Base-by-base conservation (phyloP, 2,888 invertebrate species). In the Temnothorax unifasciatus region DNA sequence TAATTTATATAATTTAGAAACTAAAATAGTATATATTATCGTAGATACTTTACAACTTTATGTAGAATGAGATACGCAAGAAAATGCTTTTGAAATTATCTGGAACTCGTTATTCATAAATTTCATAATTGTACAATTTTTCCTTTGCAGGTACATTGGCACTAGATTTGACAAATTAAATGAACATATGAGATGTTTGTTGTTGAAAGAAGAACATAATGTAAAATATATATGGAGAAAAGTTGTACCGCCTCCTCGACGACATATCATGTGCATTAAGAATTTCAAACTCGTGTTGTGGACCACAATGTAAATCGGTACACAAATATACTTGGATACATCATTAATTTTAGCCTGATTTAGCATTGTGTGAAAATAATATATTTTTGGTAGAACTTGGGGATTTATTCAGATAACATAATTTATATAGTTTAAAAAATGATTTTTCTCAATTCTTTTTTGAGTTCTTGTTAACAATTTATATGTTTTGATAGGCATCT, bases 131-230 rank as follows among this genome's bases (percentile, higher is more conserved):
- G 3, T 15, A 18, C 21, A 66, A 15, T 5, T 71, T 41, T 59
- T 54, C 0, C 5, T 25, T 61, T 73, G 2, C 18, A 54, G 73
- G 73, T 59, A 59, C 3, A 57, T 74, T 41, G 59, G 44, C 18
- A 74, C 9, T 6, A 74, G 74, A 74, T 74, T 44, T 44, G 74
- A 74, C 13, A 74, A 74, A 13, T 3, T 74, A 44, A 57, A 59
- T 25, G 59, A 75, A 8, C 29, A 47, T 18, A 34, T 59, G 4
- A 41, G 9, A 61, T 13, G 4, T 44, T 44, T 75, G 9, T n/a
- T 74, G 15, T 8, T n/a, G 3, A 29, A 13, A 44, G n/a, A n/a
- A n/a, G n/a, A n/a, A n/a, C n/a, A 75, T 25, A 5, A 6, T 8
- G 15, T 73, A 47, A 44, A 15, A n/a, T 47, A 13, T 34, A 47